These are phyloP conservation scores for Phalacrocorax pelagicus DNA, from an alignment of 2,113 vertebrate species.

Conservation along the genomic window DNA sequence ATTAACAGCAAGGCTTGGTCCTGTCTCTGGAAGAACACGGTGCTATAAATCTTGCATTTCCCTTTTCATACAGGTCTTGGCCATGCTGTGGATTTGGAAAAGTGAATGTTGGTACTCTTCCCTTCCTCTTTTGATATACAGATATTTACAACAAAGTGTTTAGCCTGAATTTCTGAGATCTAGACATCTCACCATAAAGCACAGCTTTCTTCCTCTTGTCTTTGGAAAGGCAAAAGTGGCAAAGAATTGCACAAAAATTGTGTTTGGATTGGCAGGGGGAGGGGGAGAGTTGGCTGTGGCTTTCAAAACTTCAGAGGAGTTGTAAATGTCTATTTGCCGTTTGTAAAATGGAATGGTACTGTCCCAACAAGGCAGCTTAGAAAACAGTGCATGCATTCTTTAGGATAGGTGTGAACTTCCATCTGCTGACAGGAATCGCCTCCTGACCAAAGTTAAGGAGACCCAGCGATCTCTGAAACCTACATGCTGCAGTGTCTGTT, in stretches of 20 bases:
- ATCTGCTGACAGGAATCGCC: neutral
- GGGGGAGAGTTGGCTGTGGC: neutral
- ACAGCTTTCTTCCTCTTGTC: neutral
- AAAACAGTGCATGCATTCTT: neutral
- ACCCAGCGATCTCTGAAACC: neutral
- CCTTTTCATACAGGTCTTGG: neutral
- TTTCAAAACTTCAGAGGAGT: neutral
- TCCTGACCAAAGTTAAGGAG: neutral
- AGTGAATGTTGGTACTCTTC: neutral
- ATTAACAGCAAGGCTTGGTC: neutral
- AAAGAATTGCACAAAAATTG: neutral
- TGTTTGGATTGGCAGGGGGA: neutral
- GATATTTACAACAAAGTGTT: neutral
- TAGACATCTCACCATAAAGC: neutral
- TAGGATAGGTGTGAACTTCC: neutral
- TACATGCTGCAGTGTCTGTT: neutral
- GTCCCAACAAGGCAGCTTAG: neutral
- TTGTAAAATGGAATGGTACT: neutral
- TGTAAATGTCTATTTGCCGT: neutral
- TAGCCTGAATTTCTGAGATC: neutral
- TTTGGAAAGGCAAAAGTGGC: neutral
- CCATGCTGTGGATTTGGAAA: neutral
- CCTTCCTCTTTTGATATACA: neutral
- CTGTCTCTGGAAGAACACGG: neutral
- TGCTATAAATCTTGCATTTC: neutral